These are phyloP conservation scores for Agonopterix subpropinquella DNA, from an alignment of 2,888 invertebrate species.

Conservation along the genomic window DNA sequence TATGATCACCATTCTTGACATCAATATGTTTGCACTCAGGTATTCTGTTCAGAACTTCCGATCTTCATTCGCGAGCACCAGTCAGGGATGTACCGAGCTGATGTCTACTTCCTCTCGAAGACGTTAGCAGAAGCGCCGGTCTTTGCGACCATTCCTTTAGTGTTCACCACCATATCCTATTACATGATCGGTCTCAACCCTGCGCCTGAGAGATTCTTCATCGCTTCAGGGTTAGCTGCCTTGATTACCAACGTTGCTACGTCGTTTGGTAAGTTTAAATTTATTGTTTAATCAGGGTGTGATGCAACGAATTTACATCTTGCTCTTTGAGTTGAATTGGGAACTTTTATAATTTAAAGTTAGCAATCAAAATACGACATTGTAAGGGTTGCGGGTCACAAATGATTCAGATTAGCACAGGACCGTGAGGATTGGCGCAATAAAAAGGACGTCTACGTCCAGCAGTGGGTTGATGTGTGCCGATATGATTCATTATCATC, in stretches of 20 bases:
- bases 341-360: not conserved
- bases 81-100: constrained; percentile 93
- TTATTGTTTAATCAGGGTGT: not conserved
- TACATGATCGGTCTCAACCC: constrained; percentile 92
- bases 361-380: no score
- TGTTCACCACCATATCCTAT: constrained; percentile 90
- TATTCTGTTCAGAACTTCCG: constrained; percentile 92
- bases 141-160: constrained; percentile 86
- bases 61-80: constrained; percentile 92
- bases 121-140: constrained; percentile 92
- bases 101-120: constrained; percentile 94
- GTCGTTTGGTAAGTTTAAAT: constrained; percentile 82
- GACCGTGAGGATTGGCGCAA: no score
- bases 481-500: no score
- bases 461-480: no score
- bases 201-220: constrained; percentile 80
- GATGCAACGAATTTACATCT: no score
- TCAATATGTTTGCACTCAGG: constrained; percentile 64
- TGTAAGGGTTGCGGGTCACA: no score
- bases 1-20: no score
- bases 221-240: constrained; percentile 82
- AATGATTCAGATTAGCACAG: no score
- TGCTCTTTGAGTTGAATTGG: no score
- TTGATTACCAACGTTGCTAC: constrained; percentile 93
- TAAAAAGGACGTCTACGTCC: no score